Conservation (phyloP, 2,888 invertebrate genomes). For the Ormia ochracea region DNA sequence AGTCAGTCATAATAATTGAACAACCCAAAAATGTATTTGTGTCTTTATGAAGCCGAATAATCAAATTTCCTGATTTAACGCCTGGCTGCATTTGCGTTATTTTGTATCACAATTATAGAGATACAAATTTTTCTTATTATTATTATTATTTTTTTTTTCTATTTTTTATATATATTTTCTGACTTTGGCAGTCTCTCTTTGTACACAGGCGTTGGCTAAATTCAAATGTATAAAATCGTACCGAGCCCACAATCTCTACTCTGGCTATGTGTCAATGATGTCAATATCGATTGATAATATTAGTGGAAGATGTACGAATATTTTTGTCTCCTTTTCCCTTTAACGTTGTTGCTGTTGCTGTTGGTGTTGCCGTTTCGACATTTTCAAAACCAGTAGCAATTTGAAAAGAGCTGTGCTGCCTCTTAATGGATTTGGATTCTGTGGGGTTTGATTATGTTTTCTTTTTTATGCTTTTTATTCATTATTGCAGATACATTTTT, state of each 20-base stretch:
- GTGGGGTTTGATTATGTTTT: slow-evolving; percentile 50
- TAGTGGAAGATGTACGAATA: slow-evolving; percentile 8
- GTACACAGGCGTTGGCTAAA: not conserved
- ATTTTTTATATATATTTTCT: not conserved
- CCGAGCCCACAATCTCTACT: slow-evolving; percentile 33
- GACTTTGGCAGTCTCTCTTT: not conserved
- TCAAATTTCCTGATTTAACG: slow-evolving; percentile 61
- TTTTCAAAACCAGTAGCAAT: slow-evolving; percentile 66
- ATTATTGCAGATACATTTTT: slow-evolving; percentile 30
- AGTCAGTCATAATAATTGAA: slow-evolving; percentile 38
- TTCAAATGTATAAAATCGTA: not conserved
- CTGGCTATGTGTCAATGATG: slow-evolving; percentile 16
- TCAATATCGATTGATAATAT: slow-evolving; percentile 38
- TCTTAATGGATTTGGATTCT: slow-evolving; percentile 55
- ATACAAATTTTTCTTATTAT: no score
- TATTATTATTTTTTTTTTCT: no score
- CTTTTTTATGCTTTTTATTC: slow-evolving; percentile 1
- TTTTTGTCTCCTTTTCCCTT: slow-evolving; percentile 20
- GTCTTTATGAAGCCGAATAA: not conserved
- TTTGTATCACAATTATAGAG: not conserved
- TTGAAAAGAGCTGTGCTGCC: slow-evolving; percentile 23
- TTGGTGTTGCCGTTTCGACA: not conserved
- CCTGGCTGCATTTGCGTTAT: slow-evolving; percentile 49
- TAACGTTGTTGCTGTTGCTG: not conserved
- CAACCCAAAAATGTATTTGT: slow-evolving; percentile 24